These are phyloP conservation scores for Cephus pygmeus DNA, from an alignment of 2,888 invertebrate species.

Conservation along the genomic window DNA sequence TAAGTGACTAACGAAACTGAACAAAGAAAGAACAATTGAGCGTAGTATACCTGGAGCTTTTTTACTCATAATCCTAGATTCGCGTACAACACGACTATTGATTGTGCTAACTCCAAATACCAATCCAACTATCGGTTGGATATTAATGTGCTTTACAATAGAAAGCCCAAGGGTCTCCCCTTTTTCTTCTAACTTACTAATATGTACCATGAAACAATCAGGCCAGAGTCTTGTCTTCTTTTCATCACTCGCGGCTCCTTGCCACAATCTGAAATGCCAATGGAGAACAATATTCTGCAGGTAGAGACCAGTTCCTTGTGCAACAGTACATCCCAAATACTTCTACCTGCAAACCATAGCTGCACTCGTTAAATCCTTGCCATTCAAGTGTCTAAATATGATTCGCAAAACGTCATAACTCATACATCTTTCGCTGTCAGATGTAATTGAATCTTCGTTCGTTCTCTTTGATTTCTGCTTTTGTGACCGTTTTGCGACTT, in stretches of 20 bases:
- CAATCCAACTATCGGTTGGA: conserved; percentile 11
- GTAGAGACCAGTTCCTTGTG: not conserved
- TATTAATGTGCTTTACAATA: conserved; percentile 4
- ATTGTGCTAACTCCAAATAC: not conserved
- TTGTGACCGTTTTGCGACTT: not conserved
- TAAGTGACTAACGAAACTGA: not conserved
- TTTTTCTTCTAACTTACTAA: not conserved
- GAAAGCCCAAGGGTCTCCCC: not conserved
- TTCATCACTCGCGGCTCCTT: not conserved
- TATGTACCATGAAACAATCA: not conserved
- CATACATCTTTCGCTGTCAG: conserved; percentile 23
- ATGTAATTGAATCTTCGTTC: not conserved
- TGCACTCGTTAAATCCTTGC: conserved; percentile 44
- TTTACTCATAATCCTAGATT: not conserved
- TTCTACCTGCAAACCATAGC: conserved; percentile 53
- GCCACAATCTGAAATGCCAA: conserved; percentile 1
- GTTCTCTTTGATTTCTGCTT: not conserved
- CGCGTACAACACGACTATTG: not conserved
- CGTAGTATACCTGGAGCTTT: not conserved
- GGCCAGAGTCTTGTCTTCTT: conserved; percentile 3
- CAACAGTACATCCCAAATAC: not conserved
- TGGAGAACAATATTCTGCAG: not conserved
- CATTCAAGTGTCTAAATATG: conserved; percentile 52
- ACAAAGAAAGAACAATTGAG: not conserved
- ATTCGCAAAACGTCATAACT: conserved; percentile 56